Conservation (phyloP, 2,113 vertebrate genomes). For the Copsychus sechellarum region DNA sequence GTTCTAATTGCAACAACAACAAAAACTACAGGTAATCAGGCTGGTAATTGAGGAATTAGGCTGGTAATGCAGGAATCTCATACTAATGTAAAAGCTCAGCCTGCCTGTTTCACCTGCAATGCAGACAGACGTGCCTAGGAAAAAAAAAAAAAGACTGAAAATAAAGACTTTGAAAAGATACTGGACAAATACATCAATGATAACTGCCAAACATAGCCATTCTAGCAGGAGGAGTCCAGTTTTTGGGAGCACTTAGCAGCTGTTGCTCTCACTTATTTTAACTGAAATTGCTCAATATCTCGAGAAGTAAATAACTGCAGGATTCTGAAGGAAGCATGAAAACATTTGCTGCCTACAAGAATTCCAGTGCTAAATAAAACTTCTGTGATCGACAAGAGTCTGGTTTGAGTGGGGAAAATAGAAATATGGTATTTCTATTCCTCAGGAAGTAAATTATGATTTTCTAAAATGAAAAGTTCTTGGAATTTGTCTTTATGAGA, state of each 20-base stretch:
- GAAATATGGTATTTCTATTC: neutral
- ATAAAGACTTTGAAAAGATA: neutral
- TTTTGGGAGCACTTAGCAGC: neutral
- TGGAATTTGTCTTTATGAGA: neutral
- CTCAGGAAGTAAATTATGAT: neutral
- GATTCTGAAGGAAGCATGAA: neutral
- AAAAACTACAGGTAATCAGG: slow-evolving; percentile 45
- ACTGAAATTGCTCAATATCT: slow-evolving; percentile 9
- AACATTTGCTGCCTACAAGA: neutral
- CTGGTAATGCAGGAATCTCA: neutral
- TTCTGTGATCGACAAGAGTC: neutral
- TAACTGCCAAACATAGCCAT: neutral
- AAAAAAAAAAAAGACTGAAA: neutral
- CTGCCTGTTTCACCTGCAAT: neutral
- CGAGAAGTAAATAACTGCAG: slow-evolving; percentile 9
- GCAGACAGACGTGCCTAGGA: neutral
- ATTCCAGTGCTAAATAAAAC: neutral
- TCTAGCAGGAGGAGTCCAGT: neutral
- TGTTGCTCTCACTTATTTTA: slow-evolving; percentile 9
- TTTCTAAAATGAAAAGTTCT: neutral
- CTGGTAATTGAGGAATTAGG: slow-evolving; percentile 50
- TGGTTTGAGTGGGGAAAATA: neutral
- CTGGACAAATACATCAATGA: neutral
- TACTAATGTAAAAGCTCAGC: slow-evolving; percentile 2
- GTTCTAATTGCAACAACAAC: slow-evolving; percentile 50